phyloP scores from a whole-genome alignment of 2,888 invertebrate genomes.

The Antitype chi region DNA sequence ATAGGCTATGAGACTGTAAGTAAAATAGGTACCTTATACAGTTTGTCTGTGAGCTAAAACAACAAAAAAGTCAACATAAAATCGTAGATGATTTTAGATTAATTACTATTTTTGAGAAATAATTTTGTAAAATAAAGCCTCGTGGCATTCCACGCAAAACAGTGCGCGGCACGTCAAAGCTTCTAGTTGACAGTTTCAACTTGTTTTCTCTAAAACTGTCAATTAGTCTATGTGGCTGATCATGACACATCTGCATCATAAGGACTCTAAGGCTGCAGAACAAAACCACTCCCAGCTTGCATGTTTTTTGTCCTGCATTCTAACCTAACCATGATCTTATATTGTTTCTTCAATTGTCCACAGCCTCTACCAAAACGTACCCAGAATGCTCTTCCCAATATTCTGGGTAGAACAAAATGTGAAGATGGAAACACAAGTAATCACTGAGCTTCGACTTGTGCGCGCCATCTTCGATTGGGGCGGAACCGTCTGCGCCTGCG shows the following conservation, averaged over 20 bases:
- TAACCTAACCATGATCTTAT: not conserved
- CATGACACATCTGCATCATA: not conserved
- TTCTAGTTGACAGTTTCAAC: not conserved
- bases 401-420: conserved; percentile 95
- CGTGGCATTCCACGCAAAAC: not conserved
- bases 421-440: conserved; percentile 89
- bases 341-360: conserved; percentile 61
- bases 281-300: not conserved
- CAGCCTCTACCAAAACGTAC: conserved; percentile 93
- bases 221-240: not conserved
- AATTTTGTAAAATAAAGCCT: not conserved
- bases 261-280: not conserved
- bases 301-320: too few relatives aligned
- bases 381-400: conserved; percentile 93
- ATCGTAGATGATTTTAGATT: not conserved
- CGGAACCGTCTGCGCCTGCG: conserved; percentile 79
- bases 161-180: not conserved
- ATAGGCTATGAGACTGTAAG: not conserved
- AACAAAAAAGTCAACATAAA: too few relatives aligned
- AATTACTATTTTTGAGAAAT: not conserved
- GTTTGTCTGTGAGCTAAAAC: not conserved
- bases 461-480: conserved; percentile 84
- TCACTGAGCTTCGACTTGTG: conserved; percentile 87
- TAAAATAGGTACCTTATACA: not conserved
- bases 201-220: not conserved